Evolutionary conservation across 2,113 vertebrate genomes (phyloP), one percentile per base, ranked within the genome.

Genomic region (Colossoma macropomum): DNA sequence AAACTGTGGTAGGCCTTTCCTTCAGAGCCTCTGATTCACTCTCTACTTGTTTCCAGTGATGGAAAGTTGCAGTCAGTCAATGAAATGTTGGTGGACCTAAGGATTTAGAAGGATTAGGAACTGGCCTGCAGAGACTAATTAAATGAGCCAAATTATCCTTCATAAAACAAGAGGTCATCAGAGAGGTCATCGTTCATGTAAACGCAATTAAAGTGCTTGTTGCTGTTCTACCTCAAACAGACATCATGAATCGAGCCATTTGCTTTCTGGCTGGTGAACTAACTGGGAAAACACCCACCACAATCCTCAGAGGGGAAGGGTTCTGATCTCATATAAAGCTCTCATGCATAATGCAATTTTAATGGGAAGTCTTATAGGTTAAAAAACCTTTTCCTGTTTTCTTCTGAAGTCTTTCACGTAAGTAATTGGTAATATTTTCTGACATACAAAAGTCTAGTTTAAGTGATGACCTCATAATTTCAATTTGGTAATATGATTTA

Each of bases 201-300:
- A 71, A 71, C 68, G 15, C 68, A 71, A 71, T 71, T 71, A 71
- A 78, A 62, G 56, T 30, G 83, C 48, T 56, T 62, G 72, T 23
- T 68, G 62, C 65, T 75, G 71, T 56, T 81, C 73, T 27, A 38
- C 38, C n/a, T 73, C 32, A 65, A 65, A 41, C 52, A 80, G 52
- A 70, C 72, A 28, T 62, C 63, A 45, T 60, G 76, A 68, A 60
- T 52, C 4, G 19, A 75, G 38, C 16, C 34, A 80, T 76, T 62
- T 48, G 71, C 6, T 66, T 19, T 77, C 56, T 71, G 72, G 54
- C 34, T 72, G 54, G 10, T n/a, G 5, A 52, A 68, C 65, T 25
- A 27, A 56, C 17, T 2, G 17, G 54, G 52, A 28, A 80, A 60
- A 70, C 30, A 60, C 17, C 50, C 28, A 25, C 10, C 23, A 71